Evolutionary conservation across 2,797 vertebrate genomes (phyloP).

Genomic region (Acanthiza pusilla): DNA sequence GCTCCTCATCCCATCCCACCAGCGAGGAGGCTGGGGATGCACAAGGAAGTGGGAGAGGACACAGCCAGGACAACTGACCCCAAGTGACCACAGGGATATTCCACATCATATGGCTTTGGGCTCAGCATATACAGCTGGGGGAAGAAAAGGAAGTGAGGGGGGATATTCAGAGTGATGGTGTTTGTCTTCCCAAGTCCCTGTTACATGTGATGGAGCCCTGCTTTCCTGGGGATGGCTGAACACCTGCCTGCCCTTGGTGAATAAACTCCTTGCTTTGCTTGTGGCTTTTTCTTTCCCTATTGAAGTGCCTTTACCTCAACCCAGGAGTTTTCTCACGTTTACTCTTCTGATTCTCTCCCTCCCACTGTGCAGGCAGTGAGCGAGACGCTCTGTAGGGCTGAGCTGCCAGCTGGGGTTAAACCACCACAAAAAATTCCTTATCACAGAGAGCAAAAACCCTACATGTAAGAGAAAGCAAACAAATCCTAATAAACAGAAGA

Average conservation of each 20-base stretch:
- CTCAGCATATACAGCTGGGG: background rate
- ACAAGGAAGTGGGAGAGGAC: background rate
- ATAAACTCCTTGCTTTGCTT: background rate
- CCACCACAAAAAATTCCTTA: background rate
- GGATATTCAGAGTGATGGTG: background rate
- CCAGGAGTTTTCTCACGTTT: background rate
- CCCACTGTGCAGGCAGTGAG: background rate
- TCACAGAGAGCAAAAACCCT: background rate
- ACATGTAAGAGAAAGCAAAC: background rate
- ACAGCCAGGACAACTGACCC: background rate
- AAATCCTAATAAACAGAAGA: background rate
- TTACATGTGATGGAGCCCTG: accelerated
- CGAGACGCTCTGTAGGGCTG: background rate
- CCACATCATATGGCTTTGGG: background rate
- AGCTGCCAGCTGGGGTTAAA: background rate
- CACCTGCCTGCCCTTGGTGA: background rate
- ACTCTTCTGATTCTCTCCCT: background rate
- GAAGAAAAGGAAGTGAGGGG: background rate
- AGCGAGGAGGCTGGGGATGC: background rate
- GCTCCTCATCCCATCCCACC: background rate
- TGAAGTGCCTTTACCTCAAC: background rate
- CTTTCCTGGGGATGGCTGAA: background rate
- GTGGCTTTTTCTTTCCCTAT: background rate
- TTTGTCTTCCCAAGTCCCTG: background rate
- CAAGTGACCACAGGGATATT: background rate